Percentiles rank a stretch among this genome's conserved stretches.
These are phyloP conservation scores for Alosa alosa DNA, from an alignment of 2,113 vertebrate genomes.

Conservation along the genomic window DNA sequence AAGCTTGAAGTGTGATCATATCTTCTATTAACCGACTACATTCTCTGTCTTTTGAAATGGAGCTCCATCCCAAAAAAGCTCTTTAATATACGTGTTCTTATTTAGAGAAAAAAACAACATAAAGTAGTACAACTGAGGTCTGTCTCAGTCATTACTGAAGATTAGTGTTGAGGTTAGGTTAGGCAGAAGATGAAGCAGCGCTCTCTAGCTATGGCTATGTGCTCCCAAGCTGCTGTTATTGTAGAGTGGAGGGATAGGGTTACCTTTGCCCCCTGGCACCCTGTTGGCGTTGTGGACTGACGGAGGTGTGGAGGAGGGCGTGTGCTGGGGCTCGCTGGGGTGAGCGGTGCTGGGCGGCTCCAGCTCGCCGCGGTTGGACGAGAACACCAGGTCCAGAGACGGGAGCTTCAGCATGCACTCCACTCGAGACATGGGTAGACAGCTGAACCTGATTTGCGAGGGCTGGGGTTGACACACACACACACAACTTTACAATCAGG, in stretches of 20 bases:
- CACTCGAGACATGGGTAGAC: constrained; percentile 92
- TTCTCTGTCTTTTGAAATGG: not conserved
- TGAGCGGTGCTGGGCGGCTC: constrained; percentile 78
- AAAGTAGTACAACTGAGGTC: not conserved
- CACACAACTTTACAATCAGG: not conserved
- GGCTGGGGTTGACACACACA: constrained; percentile 71
- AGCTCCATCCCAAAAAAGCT: not conserved
- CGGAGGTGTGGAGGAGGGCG: constrained; percentile 65
- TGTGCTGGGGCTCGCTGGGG: constrained; percentile 70
- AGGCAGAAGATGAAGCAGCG: not conserved
- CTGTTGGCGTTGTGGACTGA: constrained; percentile 74
- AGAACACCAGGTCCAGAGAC: constrained; percentile 95
- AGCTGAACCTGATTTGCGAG: constrained; percentile 98
- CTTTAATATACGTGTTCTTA: not conserved
- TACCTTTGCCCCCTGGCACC: constrained; percentile 81
- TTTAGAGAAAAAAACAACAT: not conserved
- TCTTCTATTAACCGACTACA: not conserved
- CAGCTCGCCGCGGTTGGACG: constrained; percentile 92
- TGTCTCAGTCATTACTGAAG: not conserved
- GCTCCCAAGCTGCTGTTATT: not conserved
- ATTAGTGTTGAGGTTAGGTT: not conserved
- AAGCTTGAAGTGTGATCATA: not conserved
- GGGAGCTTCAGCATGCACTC: constrained; percentile 98
- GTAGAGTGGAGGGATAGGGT: not conserved
- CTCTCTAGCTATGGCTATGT: not conserved